Evolutionary conservation across 2,888 invertebrate genomes (phyloP).

Genomic region (Lamellibrachia columna): DNA sequence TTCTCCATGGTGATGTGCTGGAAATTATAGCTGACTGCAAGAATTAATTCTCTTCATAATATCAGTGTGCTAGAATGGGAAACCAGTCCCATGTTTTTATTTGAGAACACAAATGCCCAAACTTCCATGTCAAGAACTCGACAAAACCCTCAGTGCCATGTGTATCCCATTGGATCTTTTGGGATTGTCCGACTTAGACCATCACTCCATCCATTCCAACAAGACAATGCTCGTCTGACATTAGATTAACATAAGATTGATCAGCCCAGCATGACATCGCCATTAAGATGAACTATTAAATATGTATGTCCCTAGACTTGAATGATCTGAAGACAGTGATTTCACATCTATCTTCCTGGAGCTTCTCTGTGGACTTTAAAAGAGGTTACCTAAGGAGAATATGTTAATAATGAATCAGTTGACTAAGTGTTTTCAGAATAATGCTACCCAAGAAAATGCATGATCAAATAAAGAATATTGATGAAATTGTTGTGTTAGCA

Average conservation of each 20-base stretch:
- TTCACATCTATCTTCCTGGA: background rate
- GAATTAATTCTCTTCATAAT: background rate
- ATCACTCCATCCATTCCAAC: background rate
- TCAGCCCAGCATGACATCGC: background rate
- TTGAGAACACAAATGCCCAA: no score
- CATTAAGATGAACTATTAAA: background rate
- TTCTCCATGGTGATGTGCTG: background rate
- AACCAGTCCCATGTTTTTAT: no score
- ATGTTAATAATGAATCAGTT: background rate
- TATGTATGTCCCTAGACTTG: background rate
- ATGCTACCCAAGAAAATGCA: background rate
- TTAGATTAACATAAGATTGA: slow-evolving; percentile 9
- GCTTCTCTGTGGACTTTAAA: background rate
- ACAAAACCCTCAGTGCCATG: background rate
- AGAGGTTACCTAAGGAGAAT: background rate
- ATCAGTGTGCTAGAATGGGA: no score
- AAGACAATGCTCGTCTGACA: background rate
- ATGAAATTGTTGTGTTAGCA: background rate
- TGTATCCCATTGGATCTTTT: background rate
- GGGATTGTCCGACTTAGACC: background rate
- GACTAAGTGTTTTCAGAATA: background rate
- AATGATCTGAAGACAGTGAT: background rate
- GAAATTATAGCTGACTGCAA: background rate
- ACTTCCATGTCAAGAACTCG: background rate
- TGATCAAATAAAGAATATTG: background rate